A percentile compares a stretch with the other conserved stretches of the same genome.
Conservation (phyloP, 2,888 invertebrate genomes). For the Agapetus fuscipes region DNA sequence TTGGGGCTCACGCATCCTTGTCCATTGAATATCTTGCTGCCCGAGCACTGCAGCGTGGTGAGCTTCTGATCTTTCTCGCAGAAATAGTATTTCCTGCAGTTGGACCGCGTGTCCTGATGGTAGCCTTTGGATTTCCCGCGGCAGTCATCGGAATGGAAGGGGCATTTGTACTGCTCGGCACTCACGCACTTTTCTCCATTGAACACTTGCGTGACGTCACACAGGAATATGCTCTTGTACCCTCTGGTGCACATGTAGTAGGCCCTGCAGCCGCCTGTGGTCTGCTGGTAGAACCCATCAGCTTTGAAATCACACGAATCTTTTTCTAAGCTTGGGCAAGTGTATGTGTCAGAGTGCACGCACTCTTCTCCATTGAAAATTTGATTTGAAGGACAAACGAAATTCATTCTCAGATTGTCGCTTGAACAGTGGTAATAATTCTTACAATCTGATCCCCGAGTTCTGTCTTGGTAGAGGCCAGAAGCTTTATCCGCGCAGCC, state of each 20-base stretch:
- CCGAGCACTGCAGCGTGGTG: conserved; percentile 45
- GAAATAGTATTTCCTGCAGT: conserved; percentile 47
- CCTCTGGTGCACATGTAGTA: conserved; percentile 49
- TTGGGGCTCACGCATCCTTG: conserved; percentile 41
- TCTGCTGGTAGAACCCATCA: conserved; percentile 46
- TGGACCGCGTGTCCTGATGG: conserved; percentile 44
- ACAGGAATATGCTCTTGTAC: conserved; percentile 48
- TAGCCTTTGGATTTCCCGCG: conserved; percentile 44
- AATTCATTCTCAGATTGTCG: conserved; percentile 31
- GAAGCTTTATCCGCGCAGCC: conserved; percentile 42
- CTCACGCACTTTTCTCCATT: conserved; percentile 44
- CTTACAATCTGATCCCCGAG: conserved; percentile 38
- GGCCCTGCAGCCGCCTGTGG: conserved; percentile 45
- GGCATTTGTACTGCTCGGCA: conserved; percentile 30
- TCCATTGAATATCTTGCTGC: conserved; percentile 49
- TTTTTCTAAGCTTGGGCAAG: conserved; percentile 40
- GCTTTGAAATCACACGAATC: conserved; percentile 43
- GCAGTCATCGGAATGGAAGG: conserved; percentile 38
- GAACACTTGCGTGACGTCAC: conserved; percentile 42
- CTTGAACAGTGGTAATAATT: conserved; percentile 43
- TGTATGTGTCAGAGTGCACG: conserved; percentile 29
- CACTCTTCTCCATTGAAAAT: conserved; percentile 42
- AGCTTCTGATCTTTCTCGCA: conserved; percentile 47
- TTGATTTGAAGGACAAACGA: conserved; percentile 34
- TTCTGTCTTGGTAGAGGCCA: conserved; percentile 45